Percentiles rank a stretch among this genome's conserved stretches.
Conservation (phyloP, 1,140 invertebrate species). For the Drosophila sechellia region DNA sequence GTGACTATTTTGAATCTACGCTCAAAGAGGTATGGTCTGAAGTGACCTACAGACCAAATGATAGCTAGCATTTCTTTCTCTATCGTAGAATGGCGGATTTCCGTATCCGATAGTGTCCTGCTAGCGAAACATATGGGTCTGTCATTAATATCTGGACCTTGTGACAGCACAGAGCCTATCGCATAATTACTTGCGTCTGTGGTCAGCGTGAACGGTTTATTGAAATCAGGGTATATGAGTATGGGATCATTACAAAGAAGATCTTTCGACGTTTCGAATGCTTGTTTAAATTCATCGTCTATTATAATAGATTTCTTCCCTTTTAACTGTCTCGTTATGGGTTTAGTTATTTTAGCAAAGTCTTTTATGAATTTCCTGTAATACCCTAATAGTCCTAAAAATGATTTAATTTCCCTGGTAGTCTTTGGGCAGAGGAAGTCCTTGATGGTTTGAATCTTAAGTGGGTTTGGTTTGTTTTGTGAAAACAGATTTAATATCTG, state of each 20-base stretch:
- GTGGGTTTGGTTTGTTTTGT: conserved; percentile 2
- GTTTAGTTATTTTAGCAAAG: background rate
- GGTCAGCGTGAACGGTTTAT: no score
- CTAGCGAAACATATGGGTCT: background rate
- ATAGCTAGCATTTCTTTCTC: background rate
- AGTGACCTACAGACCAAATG: background rate
- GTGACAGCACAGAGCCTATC: no score
- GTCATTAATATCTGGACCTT: conserved; percentile 1
- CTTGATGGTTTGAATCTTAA: conserved; percentile 1
- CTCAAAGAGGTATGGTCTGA: conserved; percentile 9
- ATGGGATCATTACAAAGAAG: no score
- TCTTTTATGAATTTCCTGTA: conserved; percentile 11
- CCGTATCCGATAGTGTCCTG: conserved; percentile 9
- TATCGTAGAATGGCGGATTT: conserved; percentile 11
- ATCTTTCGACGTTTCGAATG: no score
- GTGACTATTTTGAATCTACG: conserved; percentile 3
- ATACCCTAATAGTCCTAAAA: conserved; percentile 5
- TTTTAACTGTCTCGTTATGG: background rate
- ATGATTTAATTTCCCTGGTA: background rate
- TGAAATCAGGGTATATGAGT: no score
- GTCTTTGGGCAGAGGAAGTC: background rate
- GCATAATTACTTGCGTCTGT: no score
- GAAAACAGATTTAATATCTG: conserved; percentile 19
- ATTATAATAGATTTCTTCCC: background rate
- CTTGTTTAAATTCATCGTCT: no score